Conservation (phyloP, 2,888 invertebrate species). For the Troides aeacus region DNA sequence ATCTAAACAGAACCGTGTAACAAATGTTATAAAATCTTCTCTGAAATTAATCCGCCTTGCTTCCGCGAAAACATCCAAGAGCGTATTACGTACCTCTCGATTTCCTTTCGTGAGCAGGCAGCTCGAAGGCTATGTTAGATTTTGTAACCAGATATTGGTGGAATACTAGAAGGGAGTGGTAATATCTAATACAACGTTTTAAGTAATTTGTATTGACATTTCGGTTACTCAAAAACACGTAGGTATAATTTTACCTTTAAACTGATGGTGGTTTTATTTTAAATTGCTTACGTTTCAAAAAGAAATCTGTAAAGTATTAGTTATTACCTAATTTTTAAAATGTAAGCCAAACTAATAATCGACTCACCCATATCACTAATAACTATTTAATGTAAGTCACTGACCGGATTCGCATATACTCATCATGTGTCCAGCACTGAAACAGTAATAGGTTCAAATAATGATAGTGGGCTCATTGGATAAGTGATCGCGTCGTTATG, state of each 20-base stretch:
- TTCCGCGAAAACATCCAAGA: conserved; percentile 18
- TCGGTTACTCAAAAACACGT: background rate
- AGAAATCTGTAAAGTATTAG: too few species aligned
- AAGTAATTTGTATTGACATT: conserved; percentile 26
- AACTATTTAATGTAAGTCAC: background rate
- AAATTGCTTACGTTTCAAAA: background rate
- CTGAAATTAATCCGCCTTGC: conserved; percentile 21
- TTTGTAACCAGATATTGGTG: conserved; percentile 46
- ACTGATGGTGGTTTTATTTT: background rate
- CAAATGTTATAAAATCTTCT: conserved; percentile 6
- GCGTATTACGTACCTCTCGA: conserved; percentile 30
- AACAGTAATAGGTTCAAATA: too few species aligned
- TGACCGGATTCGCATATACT: background rate
- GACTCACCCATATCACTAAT: background rate
- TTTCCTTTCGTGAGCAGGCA: conserved; percentile 42
- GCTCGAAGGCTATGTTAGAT: conserved; percentile 42
- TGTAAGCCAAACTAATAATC: background rate
- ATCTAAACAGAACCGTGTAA: background rate
- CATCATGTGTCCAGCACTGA: background rate
- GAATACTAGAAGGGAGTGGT: conserved; percentile 41
- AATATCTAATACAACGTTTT: conserved; percentile 35
- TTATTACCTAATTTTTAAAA: too few species aligned
- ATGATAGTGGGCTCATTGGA: background rate
- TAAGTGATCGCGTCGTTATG: background rate
- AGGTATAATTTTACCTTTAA: background rate